Conservation (phyloP, 2,888 invertebrate genomes). For the Prosopocoilus inquinatus region DNA sequence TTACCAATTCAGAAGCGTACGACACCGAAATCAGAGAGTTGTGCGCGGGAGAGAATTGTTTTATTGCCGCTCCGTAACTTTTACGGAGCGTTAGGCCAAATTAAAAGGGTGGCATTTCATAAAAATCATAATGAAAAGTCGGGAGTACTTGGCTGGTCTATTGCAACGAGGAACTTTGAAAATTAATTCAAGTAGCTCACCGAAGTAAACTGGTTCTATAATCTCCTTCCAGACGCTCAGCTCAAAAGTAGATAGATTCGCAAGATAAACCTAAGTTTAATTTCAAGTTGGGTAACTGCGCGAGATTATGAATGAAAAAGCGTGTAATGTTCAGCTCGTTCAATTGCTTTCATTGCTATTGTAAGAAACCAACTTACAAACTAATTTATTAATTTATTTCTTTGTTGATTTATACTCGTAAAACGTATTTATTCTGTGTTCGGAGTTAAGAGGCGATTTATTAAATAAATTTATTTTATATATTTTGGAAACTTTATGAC, state of each 20-base stretch:
- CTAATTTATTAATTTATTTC: constrained; percentile 6
- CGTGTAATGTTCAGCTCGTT: constrained; percentile 21
- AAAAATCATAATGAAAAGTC: constrained; percentile 2
- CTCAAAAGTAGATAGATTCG: constrained; percentile 23
- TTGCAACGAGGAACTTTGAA: constrained; percentile 21
- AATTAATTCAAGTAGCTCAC: constrained; percentile 42
- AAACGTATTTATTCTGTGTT: neutral
- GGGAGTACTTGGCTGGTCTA: neutral
- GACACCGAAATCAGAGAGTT: neutral
- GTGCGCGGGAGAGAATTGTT: neutral
- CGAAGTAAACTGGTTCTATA: constrained; percentile 41
- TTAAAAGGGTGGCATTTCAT: neutral
- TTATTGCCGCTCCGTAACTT: neutral
- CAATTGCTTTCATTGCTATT: constrained; percentile 17
- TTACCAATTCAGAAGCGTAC: neutral
- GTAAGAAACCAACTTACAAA: constrained; percentile 11
- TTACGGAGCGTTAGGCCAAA: constrained; percentile 2
- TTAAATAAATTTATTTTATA: too few relatives aligned
- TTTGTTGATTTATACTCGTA: neutral
- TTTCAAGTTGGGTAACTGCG: constrained; percentile 20
- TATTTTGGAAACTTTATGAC: too few relatives aligned
- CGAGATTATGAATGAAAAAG: constrained; percentile 22
- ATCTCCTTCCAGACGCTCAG: constrained; percentile 32
- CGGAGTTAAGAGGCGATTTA: too few relatives aligned
- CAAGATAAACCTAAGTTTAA: constrained; percentile 19